A percentile compares a stretch with the other conserved stretches of the same genome.
These are phyloP conservation scores for Caloenas nicobarica DNA, from an alignment of 2,113 vertebrate species.

Conservation along the genomic window DNA sequence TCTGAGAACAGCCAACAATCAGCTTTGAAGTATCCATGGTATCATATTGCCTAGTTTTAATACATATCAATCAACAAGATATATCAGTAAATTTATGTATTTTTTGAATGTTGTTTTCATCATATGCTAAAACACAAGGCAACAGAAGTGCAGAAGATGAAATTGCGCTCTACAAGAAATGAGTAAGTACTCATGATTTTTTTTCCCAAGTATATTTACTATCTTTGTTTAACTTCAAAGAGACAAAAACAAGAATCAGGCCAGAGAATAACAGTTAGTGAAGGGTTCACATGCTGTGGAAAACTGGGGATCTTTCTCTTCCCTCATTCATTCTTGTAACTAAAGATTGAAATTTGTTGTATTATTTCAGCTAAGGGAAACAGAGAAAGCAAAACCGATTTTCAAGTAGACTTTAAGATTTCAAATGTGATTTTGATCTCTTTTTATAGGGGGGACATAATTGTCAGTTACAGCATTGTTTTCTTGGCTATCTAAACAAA, in stretches of 20 bases:
- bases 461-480: neutral
- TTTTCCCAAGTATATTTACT: neutral
- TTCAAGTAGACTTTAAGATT: neutral
- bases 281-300: neutral
- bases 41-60: neutral
- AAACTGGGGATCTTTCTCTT: neutral
- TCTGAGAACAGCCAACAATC: neutral
- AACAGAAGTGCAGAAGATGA: neutral
- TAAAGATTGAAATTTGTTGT: neutral
- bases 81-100: neutral
- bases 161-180: neutral
- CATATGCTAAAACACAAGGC: neutral
- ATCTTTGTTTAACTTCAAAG: neutral
- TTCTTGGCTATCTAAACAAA: neutral
- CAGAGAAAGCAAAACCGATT: neutral
- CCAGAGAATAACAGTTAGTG: neutral
- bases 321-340: neutral
- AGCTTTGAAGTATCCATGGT: neutral
- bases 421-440: neutral
- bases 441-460: neutral
- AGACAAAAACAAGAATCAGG: neutral
- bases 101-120: neutral
- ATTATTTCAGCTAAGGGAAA: neutral
- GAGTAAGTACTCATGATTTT: neutral
- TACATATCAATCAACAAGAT: neutral